These are phyloP conservation scores for Panthera leo DNA, from an alignment of 2,113 vertebrate species.

Conservation along the genomic window DNA sequence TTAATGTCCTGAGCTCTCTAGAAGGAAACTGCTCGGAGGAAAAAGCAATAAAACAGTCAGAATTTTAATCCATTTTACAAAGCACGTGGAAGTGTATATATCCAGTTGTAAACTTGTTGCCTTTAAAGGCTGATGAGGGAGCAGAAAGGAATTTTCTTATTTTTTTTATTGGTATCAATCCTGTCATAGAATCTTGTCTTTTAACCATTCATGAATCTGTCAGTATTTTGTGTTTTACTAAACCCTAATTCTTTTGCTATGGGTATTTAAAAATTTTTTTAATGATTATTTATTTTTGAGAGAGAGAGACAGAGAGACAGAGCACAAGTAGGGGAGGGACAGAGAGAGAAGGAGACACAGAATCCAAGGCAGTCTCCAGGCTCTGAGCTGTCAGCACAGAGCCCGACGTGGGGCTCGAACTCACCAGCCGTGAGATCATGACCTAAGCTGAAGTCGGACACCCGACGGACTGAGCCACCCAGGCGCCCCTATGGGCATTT, in stretches of 20 bases:
- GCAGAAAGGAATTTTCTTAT: conserved; percentile 5
- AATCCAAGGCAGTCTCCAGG: too few species aligned
- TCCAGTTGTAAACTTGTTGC: conserved; percentile 44
- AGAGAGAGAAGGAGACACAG: too few species aligned
- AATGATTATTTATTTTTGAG: too few species aligned
- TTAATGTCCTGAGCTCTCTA: background rate
- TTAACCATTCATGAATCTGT: background rate
- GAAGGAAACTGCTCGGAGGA: background rate
- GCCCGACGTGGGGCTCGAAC: too few species aligned
- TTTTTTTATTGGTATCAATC: conserved; percentile 73
- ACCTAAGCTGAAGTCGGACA: too few species aligned
- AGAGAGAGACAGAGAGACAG: too few species aligned
- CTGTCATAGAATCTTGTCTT: conserved; percentile 40
- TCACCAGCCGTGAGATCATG: too few species aligned
- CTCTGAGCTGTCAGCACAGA: too few species aligned
- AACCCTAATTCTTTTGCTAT: background rate
- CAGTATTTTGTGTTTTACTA: conserved; percentile 53
- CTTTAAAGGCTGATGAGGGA: conserved; percentile 51
- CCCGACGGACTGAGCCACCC: too few species aligned
- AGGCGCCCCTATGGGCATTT: background rate
- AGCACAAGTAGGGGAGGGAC: too few species aligned
- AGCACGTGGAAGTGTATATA: conserved; percentile 59
- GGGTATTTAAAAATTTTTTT: background rate
- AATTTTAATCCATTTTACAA: conserved; percentile 73
- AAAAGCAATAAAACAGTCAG: background rate